These are phyloP conservation scores for Amphipoea lucens DNA, from an alignment of 2,888 invertebrate genomes.

Conservation along the genomic window DNA sequence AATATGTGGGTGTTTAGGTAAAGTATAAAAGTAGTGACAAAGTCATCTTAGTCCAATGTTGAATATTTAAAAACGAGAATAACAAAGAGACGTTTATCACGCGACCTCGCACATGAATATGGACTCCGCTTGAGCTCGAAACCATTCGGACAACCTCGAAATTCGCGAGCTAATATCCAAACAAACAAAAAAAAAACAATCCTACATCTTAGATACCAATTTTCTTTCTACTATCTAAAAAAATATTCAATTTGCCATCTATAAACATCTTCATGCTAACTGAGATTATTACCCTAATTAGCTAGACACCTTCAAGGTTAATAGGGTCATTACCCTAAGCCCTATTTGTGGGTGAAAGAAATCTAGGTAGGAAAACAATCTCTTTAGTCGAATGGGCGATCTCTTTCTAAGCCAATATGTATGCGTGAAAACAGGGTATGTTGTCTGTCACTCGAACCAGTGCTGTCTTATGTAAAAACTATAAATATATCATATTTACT, in stretches of 20 bases:
- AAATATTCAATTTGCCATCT: neutral
- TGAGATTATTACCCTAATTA: neutral
- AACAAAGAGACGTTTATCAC: neutral
- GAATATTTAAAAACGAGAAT: conserved; percentile 8
- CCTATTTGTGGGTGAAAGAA: neutral
- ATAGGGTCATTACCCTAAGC: neutral
- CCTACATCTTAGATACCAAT: neutral
- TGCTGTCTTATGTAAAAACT: conserved; percentile 12
- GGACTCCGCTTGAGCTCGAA: neutral
- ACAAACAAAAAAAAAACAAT: neutral
- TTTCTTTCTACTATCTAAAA: neutral
- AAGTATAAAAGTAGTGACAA: conserved; percentile 5
- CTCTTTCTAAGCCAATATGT: conserved; percentile 80
- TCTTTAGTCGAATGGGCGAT: conserved; percentile 35
- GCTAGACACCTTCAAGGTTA: conserved; percentile 5
- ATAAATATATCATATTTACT: conserved; percentile 31
- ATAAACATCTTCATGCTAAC: conserved; percentile 2
- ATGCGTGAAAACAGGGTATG: conserved; percentile 75
- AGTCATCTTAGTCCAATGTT: conserved; percentile 21
- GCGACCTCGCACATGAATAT: neutral
- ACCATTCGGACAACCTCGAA: neutral
- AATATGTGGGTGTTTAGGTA: neutral
- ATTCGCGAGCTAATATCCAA: neutral
- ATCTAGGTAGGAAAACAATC: conserved; percentile 33
- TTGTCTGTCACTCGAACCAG: conserved; percentile 66